phyloP scores from a whole-genome alignment of 2,888 invertebrate genomes.

The Antheraea assamensis region DNA sequence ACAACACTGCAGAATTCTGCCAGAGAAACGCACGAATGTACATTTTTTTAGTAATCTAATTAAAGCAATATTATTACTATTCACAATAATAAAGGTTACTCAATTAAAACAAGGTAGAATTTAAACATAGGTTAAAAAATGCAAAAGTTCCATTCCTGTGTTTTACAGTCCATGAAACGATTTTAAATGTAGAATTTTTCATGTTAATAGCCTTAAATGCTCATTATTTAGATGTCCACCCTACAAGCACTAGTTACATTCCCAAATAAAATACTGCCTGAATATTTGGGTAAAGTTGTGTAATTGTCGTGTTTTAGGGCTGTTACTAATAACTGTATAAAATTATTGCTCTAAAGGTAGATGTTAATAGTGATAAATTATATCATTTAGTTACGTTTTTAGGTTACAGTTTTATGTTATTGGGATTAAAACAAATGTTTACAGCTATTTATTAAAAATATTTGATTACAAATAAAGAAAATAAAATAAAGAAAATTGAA shows the following conservation, averaged over 20 bases:
- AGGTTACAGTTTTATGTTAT: background rate
- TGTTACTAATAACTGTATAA: conserved; percentile 12
- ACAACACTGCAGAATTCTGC: background rate
- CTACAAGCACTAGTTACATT: background rate
- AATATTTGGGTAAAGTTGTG: conserved; percentile 3
- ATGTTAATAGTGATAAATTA: background rate
- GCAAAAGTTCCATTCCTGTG: background rate
- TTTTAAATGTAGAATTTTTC: background rate
- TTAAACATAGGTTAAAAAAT: background rate
- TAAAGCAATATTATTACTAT: background rate
- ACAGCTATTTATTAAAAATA: too few relatives aligned
- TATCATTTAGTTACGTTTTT: background rate
- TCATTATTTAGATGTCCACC: conserved; percentile 6
- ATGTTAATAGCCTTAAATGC: background rate
- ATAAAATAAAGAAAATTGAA: too few relatives aligned
- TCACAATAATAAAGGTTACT: background rate
- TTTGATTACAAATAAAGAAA: too few relatives aligned
- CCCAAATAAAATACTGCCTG: background rate
- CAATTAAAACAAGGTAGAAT: background rate
- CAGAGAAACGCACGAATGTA: background rate
- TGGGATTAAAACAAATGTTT: background rate
- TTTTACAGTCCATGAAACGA: background rate
- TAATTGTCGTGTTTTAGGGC: conserved; percentile 13
- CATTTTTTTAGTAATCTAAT: background rate
- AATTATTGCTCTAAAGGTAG: conserved; percentile 5